A percentile compares a stretch with the other conserved stretches of the same genome.
These are phyloP conservation scores for Eilema griseolum DNA, from an alignment of 2,888 invertebrate genomes.

Conservation along the genomic window DNA sequence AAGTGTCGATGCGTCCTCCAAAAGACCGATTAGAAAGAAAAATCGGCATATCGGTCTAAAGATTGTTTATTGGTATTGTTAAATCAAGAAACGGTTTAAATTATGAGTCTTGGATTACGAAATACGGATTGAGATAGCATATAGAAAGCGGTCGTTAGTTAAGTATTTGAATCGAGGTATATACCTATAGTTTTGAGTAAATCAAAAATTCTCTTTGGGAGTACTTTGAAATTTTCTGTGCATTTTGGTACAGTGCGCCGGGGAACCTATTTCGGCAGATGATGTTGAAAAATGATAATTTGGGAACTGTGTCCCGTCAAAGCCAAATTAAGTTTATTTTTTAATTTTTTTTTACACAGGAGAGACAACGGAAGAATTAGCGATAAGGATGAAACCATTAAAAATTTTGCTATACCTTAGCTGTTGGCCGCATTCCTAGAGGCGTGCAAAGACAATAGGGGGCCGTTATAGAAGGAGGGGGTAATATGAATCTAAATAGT, in stretches of 20 bases:
- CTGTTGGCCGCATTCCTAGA: too few relatives aligned
- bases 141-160: too few relatives aligned
- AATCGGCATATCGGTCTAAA: too few relatives aligned
- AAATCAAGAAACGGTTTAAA: too few relatives aligned
- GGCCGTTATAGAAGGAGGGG: too few relatives aligned
- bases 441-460: background rate
- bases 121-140: too few relatives aligned
- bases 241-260: constrained; percentile 39
- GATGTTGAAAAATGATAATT: constrained; percentile 35
- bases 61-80: too few relatives aligned
- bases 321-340: constrained; percentile 19
- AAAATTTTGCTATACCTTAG: background rate
- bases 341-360: constrained; percentile 23
- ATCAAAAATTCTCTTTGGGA: background rate
- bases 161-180: too few relatives aligned
- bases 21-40: too few relatives aligned
- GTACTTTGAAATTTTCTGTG: constrained; percentile 30
- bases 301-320: constrained; percentile 17
- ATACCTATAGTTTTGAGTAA: background rate
- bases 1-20: too few relatives aligned
- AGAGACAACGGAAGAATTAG: background rate
- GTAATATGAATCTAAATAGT: too few relatives aligned
- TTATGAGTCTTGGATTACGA: too few relatives aligned
- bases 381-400: background rate
- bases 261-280: constrained; percentile 26